Base-by-base conservation (phyloP, 2,113 vertebrate species). In the Myanophis thanlyinensis region DNA sequence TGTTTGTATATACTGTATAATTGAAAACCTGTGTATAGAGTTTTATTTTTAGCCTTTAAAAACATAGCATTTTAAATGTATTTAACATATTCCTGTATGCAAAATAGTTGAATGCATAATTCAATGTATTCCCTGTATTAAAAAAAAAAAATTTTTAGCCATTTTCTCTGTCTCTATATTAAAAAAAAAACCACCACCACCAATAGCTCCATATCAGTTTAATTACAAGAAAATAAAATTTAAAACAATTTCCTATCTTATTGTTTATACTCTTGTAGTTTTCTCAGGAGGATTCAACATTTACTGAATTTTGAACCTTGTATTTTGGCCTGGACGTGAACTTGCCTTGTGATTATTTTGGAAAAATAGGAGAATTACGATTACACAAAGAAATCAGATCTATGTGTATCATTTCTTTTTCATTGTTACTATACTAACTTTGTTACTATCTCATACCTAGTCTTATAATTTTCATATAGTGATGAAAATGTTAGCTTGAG, bases 371-470 rank as follows among this genome's bases (percentile, higher is more conserved):
- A 51, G 92, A 92, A 93, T n/a, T 91, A 85, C 10, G 49, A 93
- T 95, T 97, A 89, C 8, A 15, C 48, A 88, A 93, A 44, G 35
- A 85, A 49, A n/a, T 67, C 46, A 88, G 18, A 89, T 4, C 59
- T 30, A 88, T 90, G 47, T 11, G 5, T 35, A 11, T 22, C 27
- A 49, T 12, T 25, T 62, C 47, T 40, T 59, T 49, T 35, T 6
- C 51, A 53, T 44, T 80, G 35, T n/a, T n/a, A n/a, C n/a, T n/a
- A n/a, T 84, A 62, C 87, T n/a, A 47, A 84, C 62, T 80, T 89
- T 67, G 49, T 89, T 89, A 53, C 35, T 59, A n/a, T 91, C 53
- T 87, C 27, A 84, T 54, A 89, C 40, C n/a, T 52, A 84, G 40
- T 89, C n/a, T 84, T 84, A 89, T 47, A 67, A 54, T 89, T 67